phyloP scores from a whole-genome alignment of 2,888 invertebrate genomes.

The Megastigmus dorsalis region DNA sequence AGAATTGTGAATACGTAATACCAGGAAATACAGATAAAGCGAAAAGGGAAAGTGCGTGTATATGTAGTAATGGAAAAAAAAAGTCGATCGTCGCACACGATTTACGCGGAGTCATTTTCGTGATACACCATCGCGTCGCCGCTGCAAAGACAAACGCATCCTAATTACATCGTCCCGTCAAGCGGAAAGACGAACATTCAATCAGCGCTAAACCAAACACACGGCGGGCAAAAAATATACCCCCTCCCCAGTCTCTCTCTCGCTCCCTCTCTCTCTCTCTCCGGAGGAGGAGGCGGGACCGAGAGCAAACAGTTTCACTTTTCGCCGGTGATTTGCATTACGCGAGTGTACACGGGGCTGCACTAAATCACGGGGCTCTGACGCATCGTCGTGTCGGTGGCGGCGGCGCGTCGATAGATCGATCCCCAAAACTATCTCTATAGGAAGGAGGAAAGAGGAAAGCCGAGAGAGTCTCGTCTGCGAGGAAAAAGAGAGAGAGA shows the following conservation, averaged over 20 bases:
- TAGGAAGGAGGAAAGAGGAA: neutral
- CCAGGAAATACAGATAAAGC: no score
- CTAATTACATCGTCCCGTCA: conserved; percentile 35
- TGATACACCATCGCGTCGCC: neutral
- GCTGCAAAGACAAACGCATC: conserved; percentile 23
- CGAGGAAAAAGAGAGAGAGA: neutral
- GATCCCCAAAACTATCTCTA: conserved; percentile 29
- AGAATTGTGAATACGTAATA: no score
- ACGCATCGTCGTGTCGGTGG: conserved; percentile 31
- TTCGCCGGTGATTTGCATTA: conserved; percentile 48
- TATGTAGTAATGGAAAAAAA: no score
- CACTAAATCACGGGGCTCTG: conserved; percentile 48
- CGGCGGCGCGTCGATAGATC: conserved; percentile 44
- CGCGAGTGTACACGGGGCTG: conserved; percentile 23
- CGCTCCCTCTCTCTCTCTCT: neutral
- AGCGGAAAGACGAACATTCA: conserved; percentile 39
- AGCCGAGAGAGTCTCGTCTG: neutral
- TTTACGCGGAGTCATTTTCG: conserved; percentile 12
- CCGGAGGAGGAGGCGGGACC: neutral
- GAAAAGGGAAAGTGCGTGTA: no score
- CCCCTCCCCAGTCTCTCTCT: neutral
- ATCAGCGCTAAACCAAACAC: conserved; percentile 43
- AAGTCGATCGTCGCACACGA: conserved; percentile 17
- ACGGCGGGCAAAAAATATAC: neutral
- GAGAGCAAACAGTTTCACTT: conserved; percentile 50